Conservation (phyloP, 2,113 vertebrate species). For the Apeltes quadracus region DNA sequence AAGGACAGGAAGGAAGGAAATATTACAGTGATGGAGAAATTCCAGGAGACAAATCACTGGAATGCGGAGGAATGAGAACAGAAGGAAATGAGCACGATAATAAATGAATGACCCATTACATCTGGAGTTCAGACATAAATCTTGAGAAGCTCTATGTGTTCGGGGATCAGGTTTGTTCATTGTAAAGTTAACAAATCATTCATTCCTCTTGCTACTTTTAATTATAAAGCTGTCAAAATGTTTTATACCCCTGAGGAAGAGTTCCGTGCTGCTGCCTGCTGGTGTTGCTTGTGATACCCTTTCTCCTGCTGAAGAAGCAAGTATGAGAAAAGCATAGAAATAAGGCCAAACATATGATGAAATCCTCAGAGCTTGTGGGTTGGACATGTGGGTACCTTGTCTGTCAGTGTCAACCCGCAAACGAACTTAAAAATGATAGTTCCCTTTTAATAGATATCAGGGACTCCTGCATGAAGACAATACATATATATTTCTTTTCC, state of each 20-base stretch:
- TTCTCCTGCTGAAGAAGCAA: neutral
- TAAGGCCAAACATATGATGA: neutral
- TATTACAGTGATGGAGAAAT: constrained; percentile 3
- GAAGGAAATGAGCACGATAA: constrained; percentile 22
- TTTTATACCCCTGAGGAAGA: neutral
- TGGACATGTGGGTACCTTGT: neutral
- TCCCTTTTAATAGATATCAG: too few species aligned
- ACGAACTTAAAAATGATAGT: neutral
- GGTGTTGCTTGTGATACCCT: neutral
- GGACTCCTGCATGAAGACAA: too few species aligned
- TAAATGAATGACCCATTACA: constrained; percentile 24
- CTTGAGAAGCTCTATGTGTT: neutral
- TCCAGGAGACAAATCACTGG: neutral
- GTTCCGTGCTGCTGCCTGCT: neutral
- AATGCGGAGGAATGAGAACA: constrained; percentile 9
- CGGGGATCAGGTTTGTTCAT: neutral
- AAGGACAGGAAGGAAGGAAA: neutral
- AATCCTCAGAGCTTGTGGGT: neutral
- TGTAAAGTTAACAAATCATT: constrained; percentile 3
- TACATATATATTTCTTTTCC: too few species aligned
- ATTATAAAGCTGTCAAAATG: constrained; percentile 22
- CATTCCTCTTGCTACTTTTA: constrained; percentile 1
- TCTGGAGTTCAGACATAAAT: constrained; percentile 28
- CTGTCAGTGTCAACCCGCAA: neutral
- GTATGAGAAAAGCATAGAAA: neutral